These are phyloP conservation scores for Rhynchotus rufescens DNA, from an alignment of 2,797 vertebrate genomes.

Conservation along the genomic window DNA sequence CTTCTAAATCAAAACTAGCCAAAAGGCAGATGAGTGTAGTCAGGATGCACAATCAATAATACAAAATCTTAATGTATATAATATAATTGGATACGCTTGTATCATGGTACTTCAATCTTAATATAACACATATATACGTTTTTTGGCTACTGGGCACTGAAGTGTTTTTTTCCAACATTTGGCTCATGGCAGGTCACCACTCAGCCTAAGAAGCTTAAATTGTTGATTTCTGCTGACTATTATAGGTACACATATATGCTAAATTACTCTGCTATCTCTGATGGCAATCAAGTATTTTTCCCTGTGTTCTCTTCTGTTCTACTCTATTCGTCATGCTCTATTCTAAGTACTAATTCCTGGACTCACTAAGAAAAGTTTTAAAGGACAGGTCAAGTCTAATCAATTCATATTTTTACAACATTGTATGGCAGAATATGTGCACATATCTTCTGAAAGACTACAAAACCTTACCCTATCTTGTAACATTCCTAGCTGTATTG, in stretches of 20 bases:
- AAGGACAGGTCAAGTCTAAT: not conserved
- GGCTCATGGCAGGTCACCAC: not conserved
- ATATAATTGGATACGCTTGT: not conserved
- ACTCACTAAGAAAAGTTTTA: not conserved
- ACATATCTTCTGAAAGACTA: not conserved
- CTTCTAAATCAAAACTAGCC: not conserved
- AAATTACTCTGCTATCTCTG: not conserved
- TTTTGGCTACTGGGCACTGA: not conserved
- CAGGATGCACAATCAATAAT: fast-evolving
- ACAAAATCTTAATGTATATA: not conserved
- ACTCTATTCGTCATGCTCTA: not conserved
- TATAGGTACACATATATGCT: not conserved
- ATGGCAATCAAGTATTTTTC: not conserved
- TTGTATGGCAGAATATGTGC: not conserved
- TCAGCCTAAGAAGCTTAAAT: not conserved
- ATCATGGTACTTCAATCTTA: not conserved
- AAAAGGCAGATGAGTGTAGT: not conserved
- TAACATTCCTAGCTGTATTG: not conserved
- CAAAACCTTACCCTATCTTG: not conserved
- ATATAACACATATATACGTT: not conserved
- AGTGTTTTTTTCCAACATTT: not conserved
- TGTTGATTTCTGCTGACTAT: not conserved
- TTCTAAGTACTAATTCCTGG: not conserved
- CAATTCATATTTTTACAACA: not conserved
- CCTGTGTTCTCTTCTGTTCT: not conserved